Conservation (phyloP, 1,140 invertebrate genomes). For the Doryteuthis pealeii region DNA sequence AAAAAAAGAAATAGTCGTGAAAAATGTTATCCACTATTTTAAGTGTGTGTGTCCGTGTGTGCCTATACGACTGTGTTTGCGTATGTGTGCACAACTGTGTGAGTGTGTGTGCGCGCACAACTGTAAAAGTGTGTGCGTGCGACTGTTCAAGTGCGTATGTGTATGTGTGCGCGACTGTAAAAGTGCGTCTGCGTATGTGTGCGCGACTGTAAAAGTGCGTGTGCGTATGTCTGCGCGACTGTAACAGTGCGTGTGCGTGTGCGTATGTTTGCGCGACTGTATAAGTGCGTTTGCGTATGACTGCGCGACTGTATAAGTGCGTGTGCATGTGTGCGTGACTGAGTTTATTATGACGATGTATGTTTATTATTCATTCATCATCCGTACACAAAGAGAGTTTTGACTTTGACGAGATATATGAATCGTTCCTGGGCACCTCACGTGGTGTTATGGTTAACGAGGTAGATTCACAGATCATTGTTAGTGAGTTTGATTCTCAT, state of each 20-base stretch:
- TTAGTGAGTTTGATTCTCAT: too few relatives aligned
- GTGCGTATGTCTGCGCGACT: background rate
- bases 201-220: background rate
- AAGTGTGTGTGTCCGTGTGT: background rate
- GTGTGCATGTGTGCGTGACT: background rate
- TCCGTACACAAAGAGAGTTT: too few relatives aligned
- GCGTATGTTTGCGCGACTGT: background rate
- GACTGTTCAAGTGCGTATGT: background rate
- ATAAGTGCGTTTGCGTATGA: background rate
- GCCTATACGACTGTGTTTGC: background rate
- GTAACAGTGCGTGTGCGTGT: background rate
- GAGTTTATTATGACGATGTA: too few relatives aligned
- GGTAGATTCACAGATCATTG: too few relatives aligned
- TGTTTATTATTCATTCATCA: too few relatives aligned
- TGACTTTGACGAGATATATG: too few relatives aligned
- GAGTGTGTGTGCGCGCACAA: background rate
- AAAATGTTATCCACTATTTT: background rate
- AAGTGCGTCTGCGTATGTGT: background rate
- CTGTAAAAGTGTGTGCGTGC: background rate
- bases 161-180: background rate
- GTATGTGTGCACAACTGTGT: background rate
- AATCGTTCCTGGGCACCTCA: too few relatives aligned
- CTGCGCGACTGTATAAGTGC: background rate
- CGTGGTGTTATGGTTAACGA: too few relatives aligned
- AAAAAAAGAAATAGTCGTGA: background rate